These are phyloP conservation scores for Scomberomorus guttatus DNA, from an alignment of 2,797 vertebrate genomes.

Conservation along the genomic window DNA sequence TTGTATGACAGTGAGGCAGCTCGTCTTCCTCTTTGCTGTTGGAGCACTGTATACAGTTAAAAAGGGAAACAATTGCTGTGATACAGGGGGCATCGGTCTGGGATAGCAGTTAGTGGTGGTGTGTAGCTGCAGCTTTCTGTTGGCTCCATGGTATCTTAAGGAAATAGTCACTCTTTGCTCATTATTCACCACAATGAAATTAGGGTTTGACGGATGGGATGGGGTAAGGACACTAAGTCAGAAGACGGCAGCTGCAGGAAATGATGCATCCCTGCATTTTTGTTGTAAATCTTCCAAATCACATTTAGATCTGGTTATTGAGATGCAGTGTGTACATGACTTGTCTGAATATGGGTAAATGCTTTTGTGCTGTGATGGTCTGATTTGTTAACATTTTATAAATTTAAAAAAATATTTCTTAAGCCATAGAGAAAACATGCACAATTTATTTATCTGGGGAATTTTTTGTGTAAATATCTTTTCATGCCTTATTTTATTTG, in stretches of 20 bases:
- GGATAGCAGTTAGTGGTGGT: background rate
- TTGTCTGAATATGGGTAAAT: background rate
- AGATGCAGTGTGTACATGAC: background rate
- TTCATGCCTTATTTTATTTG: background rate
- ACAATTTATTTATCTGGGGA: background rate
- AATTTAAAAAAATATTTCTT: background rate
- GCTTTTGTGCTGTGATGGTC: background rate
- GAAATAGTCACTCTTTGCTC: background rate
- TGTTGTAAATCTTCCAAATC: background rate
- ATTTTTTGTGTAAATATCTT: slow-evolving; percentile 9
- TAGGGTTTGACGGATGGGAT: background rate
- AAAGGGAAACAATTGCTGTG: background rate
- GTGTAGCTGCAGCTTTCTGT: background rate
- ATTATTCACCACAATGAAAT: background rate
- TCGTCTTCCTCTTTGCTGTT: background rate
- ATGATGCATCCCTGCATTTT: background rate
- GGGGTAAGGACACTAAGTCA: background rate
- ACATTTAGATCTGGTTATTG: background rate
- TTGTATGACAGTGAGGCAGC: background rate
- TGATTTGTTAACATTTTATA: too few species aligned
- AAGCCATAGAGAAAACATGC: too few species aligned
- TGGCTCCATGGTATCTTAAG: background rate
- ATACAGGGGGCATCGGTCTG: slow-evolving; percentile 1
- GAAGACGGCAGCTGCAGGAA: background rate
- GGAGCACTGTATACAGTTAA: background rate